Evolutionary conservation across 2,888 invertebrate species (phyloP).

Genomic region (Melinaea marsaeus): DNA sequence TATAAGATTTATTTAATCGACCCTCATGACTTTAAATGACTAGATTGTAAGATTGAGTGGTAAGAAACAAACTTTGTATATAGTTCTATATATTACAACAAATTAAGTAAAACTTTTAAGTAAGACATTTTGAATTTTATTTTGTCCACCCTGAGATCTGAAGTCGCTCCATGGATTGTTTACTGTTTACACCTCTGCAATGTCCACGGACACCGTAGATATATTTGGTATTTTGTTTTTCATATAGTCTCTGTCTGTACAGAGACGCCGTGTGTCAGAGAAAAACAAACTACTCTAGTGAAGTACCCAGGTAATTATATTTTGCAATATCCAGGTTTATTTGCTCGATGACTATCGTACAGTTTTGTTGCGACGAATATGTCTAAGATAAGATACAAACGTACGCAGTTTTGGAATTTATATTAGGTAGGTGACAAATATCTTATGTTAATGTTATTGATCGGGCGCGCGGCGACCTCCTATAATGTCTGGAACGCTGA

Average conservation of each 20-base stretch:
- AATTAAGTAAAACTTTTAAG: constrained; percentile 76
- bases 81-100: constrained; percentile 72
- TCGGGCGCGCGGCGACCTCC: neutral
- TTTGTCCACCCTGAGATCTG: constrained; percentile 73
- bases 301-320: neutral
- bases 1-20: constrained; percentile 73
- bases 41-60: constrained; percentile 71
- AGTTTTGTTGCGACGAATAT: neutral
- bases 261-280: no score
- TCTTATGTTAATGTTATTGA: constrained; percentile 4
- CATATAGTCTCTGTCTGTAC: no score
- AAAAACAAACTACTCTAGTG: no score
- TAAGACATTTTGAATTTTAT: constrained; percentile 71
- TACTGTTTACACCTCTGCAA: constrained; percentile 25
- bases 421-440: constrained; percentile 24
- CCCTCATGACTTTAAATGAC: constrained; percentile 69
- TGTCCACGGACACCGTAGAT: constrained; percentile 16
- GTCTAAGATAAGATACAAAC: neutral
- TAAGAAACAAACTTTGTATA: constrained; percentile 69
- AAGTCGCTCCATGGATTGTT: constrained; percentile 41
- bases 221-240: neutral
- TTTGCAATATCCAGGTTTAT: neutral
- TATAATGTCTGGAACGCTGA: constrained; percentile 2
- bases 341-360: neutral
- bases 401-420: constrained; percentile 6